Base-by-base conservation (phyloP, 2,888 invertebrate genomes). In the Piscicola geometra region DNA sequence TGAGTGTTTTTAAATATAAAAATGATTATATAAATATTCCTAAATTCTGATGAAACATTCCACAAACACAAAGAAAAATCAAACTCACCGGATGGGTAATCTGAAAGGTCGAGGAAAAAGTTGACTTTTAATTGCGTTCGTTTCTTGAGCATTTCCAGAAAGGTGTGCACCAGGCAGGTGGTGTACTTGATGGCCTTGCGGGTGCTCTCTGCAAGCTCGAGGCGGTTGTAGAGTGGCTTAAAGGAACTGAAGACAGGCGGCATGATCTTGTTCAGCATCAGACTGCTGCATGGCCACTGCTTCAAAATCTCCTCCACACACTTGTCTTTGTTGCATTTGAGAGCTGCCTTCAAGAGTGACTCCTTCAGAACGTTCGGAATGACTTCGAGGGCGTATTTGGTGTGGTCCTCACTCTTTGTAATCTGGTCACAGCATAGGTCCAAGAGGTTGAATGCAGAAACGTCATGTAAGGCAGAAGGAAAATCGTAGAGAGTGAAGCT, bases 91-190 rank as follows among this genome's bases (percentile, higher is more conserved):
- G 83, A 82, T 18, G 84, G 84, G 78, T 81, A 84, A 25, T 83
- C 84, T 70, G 83, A 81, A 56, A 84, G 79, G 76, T 84, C 84
- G 30, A 84, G 76, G 78, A 78, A 82, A 78, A 78, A 82, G 67
- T 81, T 79, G 9, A 84, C 79, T 71, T 81, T 82, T 21, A 82
- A 82, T 28, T 81, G 79, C 21, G 80, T 69, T 47, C 78, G 76
- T 68, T 81, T 81, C 77, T 83, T 83, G 33, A 84, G 77, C 36
- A 82, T 81, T 71, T 84, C 82, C 36, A 83, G 79, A 72, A 84
- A 84, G 32, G 82, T 82, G 77, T 84, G 83, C 3, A 82, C 82
- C 35, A 84, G 78, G 72, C 81, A 81, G 12, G 84, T 84, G 1
- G 84, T 84, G 76, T 82, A 83, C 71, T 83, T 81, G 71, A 84